Evolutionary conservation across 2,797 vertebrate genomes (phyloP), one percentile per base, ranked within the genome.

Genomic region (Hyperoplus immaculatus): DNA sequence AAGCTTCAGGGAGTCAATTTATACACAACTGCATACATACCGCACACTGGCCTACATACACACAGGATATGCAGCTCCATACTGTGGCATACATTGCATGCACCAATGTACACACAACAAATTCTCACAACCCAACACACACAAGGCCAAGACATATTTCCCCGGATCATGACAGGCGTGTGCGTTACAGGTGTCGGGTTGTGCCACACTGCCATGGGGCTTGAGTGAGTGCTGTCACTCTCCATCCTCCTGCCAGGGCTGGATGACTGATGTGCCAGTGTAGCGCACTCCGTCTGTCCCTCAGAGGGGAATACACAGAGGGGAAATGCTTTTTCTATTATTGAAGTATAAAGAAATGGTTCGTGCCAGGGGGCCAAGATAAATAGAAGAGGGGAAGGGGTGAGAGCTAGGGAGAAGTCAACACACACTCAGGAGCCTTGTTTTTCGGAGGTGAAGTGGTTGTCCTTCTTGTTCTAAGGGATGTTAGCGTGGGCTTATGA

Each of bases 201-300:
- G 67, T 81, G 60, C 70, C 71, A 78, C 9, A 13, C 58, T 58
- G 61, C 78, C 74, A 74, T 80, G 61, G 70, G 80, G 68, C 71
- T 77, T 85, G 63, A 86, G 66, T 87, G 80, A 89, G 66, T 53
- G 69, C 87, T 91, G 88, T 92, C 93, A 87, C 80, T 89, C 82
- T 85, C 69, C 59, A 58, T 63, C 51, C 56, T 82, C 78, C 79
- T 84, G 79, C 89, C 87, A 70, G 61, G 69, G 69, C 65, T 10
- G 3, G 46, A 77, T 90, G 81, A 82, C 75, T 87, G 84, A 90
- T 82, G 53, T 72, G 83, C 71, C 87, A 66, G 70, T 88, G 88
- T 82, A 43, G 18, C 38, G 50, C 71, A 75, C 76, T 74, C 69
- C 77, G 58, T 64, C 73, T 77, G 60, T 86, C 82, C 84, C 81